Conservation (phyloP, 1,140 invertebrate species). For the Scaptomyza montana region DNA sequence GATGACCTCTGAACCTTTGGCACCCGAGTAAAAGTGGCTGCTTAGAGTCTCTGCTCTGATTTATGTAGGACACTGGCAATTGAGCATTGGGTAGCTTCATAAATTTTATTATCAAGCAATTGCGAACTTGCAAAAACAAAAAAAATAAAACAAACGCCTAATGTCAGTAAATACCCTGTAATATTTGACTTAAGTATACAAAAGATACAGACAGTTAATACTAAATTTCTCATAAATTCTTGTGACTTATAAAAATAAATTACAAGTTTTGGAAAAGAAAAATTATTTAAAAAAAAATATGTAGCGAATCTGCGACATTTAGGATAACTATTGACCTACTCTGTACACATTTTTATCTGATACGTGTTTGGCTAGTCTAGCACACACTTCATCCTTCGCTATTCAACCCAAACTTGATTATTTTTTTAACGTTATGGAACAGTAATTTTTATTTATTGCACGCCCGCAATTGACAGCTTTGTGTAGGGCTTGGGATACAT, state of each 20-base stretch:
- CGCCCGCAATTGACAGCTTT: conserved; percentile 71
- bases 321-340: neutral
- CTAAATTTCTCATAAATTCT: too few relatives aligned
- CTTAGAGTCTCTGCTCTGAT: conserved; percentile 53
- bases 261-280: too few relatives aligned
- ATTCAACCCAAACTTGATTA: conserved; percentile 9
- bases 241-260: too few relatives aligned
- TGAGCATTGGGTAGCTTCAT: conserved; percentile 72
- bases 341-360: neutral
- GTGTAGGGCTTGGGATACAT: conserved; percentile 41
- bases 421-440: conserved; percentile 64
- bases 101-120: conserved; percentile 81
- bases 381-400: neutral
- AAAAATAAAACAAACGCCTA: conserved; percentile 4
- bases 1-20: conserved; percentile 29
- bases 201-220: too few relatives aligned
- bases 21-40: too few relatives aligned
- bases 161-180: conserved; percentile 19
- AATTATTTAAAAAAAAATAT: too few relatives aligned
- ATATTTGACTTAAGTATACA: too few relatives aligned
- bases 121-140: conserved; percentile 43
- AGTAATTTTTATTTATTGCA: conserved; percentile 79
- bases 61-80: conserved; percentile 76
- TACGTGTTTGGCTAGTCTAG: conserved; percentile 6
- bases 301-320: too few relatives aligned